phyloP scores from a whole-genome alignment of 2,888 invertebrate species.

The Drosophila tripunctata region DNA sequence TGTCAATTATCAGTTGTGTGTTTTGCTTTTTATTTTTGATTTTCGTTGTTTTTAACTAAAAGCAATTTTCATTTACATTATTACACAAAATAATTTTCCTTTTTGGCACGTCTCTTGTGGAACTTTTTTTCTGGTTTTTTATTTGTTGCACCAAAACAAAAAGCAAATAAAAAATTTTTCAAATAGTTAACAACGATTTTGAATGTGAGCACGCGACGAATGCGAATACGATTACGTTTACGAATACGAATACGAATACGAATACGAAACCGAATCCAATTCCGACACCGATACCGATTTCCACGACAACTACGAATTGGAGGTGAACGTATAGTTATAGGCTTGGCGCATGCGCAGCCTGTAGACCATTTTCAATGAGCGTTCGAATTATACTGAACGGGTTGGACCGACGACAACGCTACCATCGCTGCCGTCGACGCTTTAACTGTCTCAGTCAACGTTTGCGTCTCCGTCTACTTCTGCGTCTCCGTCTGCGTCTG shows the following conservation, averaged over 20 bases:
- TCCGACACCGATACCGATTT: slow-evolving; percentile 4
- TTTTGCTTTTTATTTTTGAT: neutral
- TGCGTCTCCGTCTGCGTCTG: slow-evolving; percentile 16
- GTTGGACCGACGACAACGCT: slow-evolving; percentile 35
- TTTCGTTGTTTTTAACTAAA: neutral
- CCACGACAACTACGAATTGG: slow-evolving; percentile 26
- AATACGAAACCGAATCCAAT: neutral
- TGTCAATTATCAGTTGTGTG: slow-evolving; percentile 17
- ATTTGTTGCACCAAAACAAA: slow-evolving; percentile 25
- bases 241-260: neutral
- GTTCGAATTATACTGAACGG: slow-evolving; percentile 71
- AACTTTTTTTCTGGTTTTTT: neutral
- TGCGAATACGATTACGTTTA: neutral
- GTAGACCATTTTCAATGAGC: slow-evolving; percentile 77
- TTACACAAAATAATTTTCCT: slow-evolving; percentile 23
- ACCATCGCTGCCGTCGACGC: slow-evolving; percentile 4
- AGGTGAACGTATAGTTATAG: slow-evolving; percentile 41
- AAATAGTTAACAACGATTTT: slow-evolving; percentile 20
- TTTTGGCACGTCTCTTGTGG: slow-evolving; percentile 33
- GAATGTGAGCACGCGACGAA: slow-evolving; percentile 40
- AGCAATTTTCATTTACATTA: slow-evolving; percentile 65
- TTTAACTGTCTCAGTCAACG: slow-evolving; percentile 8
- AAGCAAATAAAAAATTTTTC: slow-evolving; percentile 23
- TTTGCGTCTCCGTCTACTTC: slow-evolving; percentile 2
- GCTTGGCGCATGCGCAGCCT: slow-evolving; percentile 71